phyloP scores from a whole-genome alignment of 2,888 invertebrate species.

The Tethea ocularis region DNA sequence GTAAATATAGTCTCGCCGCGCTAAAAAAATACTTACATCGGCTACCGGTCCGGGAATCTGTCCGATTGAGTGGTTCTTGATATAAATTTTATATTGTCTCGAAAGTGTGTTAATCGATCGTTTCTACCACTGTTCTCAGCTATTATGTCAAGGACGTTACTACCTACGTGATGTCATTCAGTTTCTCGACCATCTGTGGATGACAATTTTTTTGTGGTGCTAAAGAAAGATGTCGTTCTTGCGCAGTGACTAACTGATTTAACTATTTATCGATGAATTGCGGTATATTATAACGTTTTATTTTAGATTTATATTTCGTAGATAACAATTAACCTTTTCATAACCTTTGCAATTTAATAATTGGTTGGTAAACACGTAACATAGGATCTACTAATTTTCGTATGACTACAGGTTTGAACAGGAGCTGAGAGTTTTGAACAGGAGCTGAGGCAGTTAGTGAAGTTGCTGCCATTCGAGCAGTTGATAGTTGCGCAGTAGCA shows the following conservation, averaged over 20 bases:
- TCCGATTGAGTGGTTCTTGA: not conserved
- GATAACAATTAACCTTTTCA: too few relatives aligned
- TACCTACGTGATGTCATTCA: slow-evolving; percentile 7
- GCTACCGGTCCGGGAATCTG: not conserved
- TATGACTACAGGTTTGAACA: too few relatives aligned
- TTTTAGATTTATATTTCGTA: not conserved
- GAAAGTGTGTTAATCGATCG: slow-evolving; percentile 26
- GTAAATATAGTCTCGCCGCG: not conserved
- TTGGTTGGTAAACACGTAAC: too few relatives aligned
- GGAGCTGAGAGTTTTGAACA: too few relatives aligned
- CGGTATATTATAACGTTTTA: not conserved
- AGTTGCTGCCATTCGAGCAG: too few relatives aligned
- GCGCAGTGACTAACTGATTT: not conserved
- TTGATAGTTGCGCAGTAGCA: too few relatives aligned
- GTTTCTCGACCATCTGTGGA: slow-evolving; percentile 2
- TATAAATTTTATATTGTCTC: not conserved
- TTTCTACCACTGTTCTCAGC: slow-evolving; percentile 33
- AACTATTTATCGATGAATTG: not conserved
- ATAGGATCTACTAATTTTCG: too few relatives aligned
- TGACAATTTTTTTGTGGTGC: not conserved
- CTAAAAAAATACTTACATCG: not conserved
- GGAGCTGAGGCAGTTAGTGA: too few relatives aligned
- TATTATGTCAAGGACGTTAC: slow-evolving; percentile 40
- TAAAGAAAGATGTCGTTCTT: not conserved
- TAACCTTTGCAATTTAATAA: too few relatives aligned